A percentile compares a stretch with the other conserved stretches of the same genome.
These are phyloP conservation scores for Megaceryle maxima DNA, from an alignment of 2,113 vertebrate species.

Conservation along the genomic window DNA sequence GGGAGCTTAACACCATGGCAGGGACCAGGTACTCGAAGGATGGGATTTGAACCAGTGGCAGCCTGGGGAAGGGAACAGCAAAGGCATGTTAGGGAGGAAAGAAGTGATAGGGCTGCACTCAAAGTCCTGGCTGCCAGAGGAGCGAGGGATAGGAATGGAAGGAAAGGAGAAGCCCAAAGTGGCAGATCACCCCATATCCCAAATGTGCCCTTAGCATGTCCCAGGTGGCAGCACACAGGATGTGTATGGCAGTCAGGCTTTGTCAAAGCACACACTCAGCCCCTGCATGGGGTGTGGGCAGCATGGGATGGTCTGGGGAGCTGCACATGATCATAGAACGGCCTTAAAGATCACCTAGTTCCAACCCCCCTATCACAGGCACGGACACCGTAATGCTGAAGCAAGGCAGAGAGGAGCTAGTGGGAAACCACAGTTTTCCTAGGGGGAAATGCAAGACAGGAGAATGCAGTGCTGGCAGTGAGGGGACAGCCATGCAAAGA, in stretches of 20 bases:
- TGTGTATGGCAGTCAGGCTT: not conserved
- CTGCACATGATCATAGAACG: not conserved
- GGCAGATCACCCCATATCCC: not conserved
- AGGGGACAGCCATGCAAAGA: not conserved
- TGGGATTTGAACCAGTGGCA: slow-evolving; percentile 83
- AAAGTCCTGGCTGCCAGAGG: not conserved
- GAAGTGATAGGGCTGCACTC: not conserved
- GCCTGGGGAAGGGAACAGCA: slow-evolving; percentile 63
- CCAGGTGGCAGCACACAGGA: not conserved
- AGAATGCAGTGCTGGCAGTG: not conserved
- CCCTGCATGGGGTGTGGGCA: rapidly evolving
- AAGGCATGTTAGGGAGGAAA: not conserved
- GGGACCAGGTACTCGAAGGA: slow-evolving; percentile 84
- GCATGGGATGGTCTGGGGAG: not conserved
- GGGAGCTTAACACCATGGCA: slow-evolving; percentile 76
- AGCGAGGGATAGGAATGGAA: not conserved
- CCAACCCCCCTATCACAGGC: not conserved
- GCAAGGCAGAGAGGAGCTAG: not conserved
- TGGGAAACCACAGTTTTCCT: not conserved
- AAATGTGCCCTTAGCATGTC: not conserved
- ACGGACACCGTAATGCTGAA: not conserved
- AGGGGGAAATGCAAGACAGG: not conserved
- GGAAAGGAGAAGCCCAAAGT: not conserved
- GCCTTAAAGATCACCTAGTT: not conserved
- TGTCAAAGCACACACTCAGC: not conserved